phyloP scores from a whole-genome alignment of 2,113 vertebrate species.

The Chloroceryle aenea region DNA sequence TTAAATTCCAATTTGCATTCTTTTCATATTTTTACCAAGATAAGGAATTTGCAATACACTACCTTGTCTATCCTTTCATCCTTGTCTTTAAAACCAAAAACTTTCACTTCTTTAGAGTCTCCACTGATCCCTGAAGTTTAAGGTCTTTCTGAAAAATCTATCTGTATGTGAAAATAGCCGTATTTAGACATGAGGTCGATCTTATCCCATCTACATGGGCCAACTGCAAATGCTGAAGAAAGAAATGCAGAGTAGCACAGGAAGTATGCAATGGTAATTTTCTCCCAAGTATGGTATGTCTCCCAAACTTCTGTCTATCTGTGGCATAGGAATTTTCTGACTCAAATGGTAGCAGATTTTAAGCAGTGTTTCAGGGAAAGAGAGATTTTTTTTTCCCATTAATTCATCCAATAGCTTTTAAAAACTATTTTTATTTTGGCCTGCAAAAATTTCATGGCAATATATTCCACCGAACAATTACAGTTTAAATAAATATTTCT shows the following conservation, averaged over 20 bases:
- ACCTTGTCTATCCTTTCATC: not conserved
- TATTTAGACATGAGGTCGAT: not conserved
- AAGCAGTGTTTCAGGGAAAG: not conserved
- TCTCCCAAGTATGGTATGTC: constrained; percentile 2
- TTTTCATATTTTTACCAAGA: not conserved
- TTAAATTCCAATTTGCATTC: not conserved
- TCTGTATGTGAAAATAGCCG: not conserved
- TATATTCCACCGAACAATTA: not conserved
- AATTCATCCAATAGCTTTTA: not conserved
- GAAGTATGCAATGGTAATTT: not conserved
- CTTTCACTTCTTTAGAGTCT: not conserved
- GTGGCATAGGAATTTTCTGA: constrained; percentile 45
- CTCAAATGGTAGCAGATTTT: not conserved
- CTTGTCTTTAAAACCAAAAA: not conserved
- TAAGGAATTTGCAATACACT: not conserved
- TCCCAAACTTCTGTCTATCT: not conserved
- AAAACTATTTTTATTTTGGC: not conserved
- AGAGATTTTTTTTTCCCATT: not conserved
- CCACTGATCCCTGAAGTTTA: not conserved
- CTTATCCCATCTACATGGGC: not conserved
- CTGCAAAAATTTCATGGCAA: not conserved
- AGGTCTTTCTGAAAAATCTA: not conserved
- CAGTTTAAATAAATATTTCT: not conserved
- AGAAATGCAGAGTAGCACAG: not conserved
- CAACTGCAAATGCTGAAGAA: not conserved